These are phyloP conservation scores for Epizoanthus illoricatus DNA, from an alignment of 92 coral and sea anemone species.

Conservation along the genomic window DNA sequence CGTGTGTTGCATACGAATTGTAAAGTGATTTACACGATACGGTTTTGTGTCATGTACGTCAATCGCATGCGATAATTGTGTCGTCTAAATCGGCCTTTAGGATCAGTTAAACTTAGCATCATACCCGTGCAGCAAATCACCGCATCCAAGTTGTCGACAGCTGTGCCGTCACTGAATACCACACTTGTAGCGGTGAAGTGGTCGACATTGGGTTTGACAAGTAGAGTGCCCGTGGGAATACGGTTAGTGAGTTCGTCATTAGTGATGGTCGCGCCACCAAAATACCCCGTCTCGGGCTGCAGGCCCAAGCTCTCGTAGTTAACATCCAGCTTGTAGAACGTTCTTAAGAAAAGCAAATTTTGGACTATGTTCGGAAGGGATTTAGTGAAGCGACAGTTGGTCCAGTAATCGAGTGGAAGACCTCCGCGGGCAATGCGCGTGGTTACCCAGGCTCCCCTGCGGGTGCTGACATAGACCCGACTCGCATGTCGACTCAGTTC, in stretches of 20 bases:
- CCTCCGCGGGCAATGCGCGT: slow-evolving; percentile 76
- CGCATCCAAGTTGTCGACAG: slow-evolving; percentile 61
- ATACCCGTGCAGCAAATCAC: slow-evolving; percentile 85
- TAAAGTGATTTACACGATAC: too few species aligned
- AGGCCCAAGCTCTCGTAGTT: slow-evolving; percentile 64
- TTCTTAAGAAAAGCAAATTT: background rate
- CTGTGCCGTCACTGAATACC: slow-evolving; percentile 70
- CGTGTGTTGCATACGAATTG: too few species aligned
- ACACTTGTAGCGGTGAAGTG: slow-evolving; percentile 71
- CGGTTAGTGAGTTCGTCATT: slow-evolving; percentile 82
- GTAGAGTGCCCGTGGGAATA: slow-evolving; percentile 67
- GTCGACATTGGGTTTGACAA: slow-evolving; percentile 68
- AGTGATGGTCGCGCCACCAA: slow-evolving; percentile 68
- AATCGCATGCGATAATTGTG: too few species aligned
- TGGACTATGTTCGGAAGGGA: slow-evolving; percentile 47
- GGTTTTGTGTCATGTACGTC: too few species aligned
- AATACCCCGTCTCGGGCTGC: slow-evolving; percentile 51
- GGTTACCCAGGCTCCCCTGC: slow-evolving; percentile 86
- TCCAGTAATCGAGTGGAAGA: slow-evolving; percentile 63
- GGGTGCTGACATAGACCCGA: slow-evolving; percentile 80
- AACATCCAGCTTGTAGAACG: slow-evolving; percentile 55
- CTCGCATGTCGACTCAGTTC: slow-evolving; percentile 87
- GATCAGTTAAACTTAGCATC: too few species aligned
- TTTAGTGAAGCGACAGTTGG: slow-evolving; percentile 33
- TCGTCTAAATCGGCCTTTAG: too few species aligned